These are phyloP conservation scores for Planiliza haematocheilus DNA, from an alignment of 2,113 vertebrate genomes.

Conservation along the genomic window DNA sequence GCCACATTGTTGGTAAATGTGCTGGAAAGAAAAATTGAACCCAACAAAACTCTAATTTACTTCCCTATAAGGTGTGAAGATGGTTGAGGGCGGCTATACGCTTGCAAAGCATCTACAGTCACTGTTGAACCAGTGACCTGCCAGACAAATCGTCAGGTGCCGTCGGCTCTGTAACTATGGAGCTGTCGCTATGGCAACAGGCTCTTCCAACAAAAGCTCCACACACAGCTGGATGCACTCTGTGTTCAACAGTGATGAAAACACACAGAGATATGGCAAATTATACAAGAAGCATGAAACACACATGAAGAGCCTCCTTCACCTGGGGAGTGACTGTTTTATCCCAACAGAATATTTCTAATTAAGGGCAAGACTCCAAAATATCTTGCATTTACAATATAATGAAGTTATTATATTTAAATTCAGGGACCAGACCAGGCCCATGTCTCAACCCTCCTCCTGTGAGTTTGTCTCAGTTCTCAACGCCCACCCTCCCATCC, in stretches of 20 bases:
- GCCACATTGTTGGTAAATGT: no score
- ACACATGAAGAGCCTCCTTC: not conserved
- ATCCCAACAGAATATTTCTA: not conserved
- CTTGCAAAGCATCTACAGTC: not conserved
- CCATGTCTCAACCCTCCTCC: no score
- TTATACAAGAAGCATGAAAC: not conserved
- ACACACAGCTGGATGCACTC: not conserved
- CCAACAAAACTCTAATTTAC: not conserved
- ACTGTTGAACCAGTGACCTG: slow-evolving; percentile 15
- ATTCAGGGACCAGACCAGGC: no score
- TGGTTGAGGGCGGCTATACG: not conserved
- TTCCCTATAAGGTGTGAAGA: not conserved
- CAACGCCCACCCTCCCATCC: no score
- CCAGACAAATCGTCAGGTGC: slow-evolving; percentile 14
- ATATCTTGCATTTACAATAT: no score
- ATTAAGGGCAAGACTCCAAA: no score
- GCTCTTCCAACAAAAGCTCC: slow-evolving; percentile 59
- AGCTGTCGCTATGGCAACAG: slow-evolving; percentile 64
- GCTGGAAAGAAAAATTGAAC: no score
- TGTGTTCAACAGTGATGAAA: not conserved
- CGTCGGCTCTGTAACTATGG: slow-evolving; percentile 30
- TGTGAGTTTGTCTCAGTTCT: no score
- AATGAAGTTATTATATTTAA: no score
- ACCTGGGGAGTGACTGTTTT: no score
- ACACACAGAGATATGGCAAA: not conserved